phyloP scores from a whole-genome alignment of 2,113 vertebrate species.

The Proterorhinus semilunaris region DNA sequence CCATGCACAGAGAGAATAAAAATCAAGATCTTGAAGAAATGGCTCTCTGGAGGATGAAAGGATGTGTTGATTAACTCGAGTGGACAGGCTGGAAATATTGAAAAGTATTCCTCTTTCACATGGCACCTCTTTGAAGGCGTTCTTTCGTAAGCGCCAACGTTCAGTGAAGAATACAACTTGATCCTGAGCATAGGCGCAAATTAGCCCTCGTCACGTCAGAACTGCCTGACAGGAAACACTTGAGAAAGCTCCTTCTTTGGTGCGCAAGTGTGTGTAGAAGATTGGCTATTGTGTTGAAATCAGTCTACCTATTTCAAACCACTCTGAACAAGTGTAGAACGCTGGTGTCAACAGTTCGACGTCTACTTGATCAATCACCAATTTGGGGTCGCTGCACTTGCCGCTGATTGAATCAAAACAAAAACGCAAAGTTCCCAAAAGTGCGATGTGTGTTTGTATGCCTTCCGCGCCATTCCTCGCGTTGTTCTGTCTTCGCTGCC shows the following conservation, averaged over 20 bases:
- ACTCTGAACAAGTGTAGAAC: not conserved
- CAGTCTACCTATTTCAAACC: not conserved
- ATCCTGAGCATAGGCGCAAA: slow-evolving; percentile 26
- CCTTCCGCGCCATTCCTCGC: too few species aligned
- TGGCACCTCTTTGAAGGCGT: slow-evolving; percentile 36
- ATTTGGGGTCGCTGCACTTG: too few species aligned
- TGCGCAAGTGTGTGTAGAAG: not conserved
- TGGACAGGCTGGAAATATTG: slow-evolving; percentile 18
- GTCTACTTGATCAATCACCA: too few species aligned
- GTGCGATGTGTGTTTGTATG: too few species aligned
- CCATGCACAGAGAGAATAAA: not conserved
- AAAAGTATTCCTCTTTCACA: slow-evolving; percentile 27
- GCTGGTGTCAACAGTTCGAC: too few species aligned
- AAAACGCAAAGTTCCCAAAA: too few species aligned
- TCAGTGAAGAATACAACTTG: slow-evolving; percentile 24
- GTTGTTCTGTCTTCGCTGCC: too few species aligned
- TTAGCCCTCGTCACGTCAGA: slow-evolving; percentile 16
- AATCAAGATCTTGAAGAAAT: not conserved
- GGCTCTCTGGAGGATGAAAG: slow-evolving; percentile 22
- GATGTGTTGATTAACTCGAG: slow-evolving; percentile 43
- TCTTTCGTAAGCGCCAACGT: slow-evolving; percentile 24
- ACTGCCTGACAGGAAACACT: slow-evolving; percentile 2
- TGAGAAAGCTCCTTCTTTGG: not conserved
- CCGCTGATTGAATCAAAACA: too few species aligned
- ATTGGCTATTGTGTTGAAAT: not conserved